A percentile compares a stretch with the other conserved stretches of the same genome.
These are phyloP conservation scores for Hydraecia micacea DNA, from an alignment of 2,888 invertebrate genomes.

Conservation along the genomic window DNA sequence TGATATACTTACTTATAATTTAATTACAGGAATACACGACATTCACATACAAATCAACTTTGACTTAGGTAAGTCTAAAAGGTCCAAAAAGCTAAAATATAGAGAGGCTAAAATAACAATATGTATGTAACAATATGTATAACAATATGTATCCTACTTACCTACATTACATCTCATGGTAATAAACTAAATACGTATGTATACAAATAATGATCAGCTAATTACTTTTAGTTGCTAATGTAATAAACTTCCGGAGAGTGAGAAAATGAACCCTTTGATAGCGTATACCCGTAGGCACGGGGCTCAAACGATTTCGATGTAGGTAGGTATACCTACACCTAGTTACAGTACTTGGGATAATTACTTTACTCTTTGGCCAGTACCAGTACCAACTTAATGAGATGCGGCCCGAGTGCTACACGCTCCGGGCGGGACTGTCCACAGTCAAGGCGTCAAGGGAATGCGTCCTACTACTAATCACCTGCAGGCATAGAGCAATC, in stretches of 20 bases:
- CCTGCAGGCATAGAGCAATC: not conserved
- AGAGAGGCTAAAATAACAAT: too few species aligned
- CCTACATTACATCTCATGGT: not conserved
- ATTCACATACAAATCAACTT: too few species aligned
- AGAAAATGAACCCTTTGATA: not conserved
- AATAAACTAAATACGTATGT: not conserved
- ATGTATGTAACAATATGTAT: too few species aligned
- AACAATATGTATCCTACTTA: too few species aligned
- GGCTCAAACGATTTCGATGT: not conserved
- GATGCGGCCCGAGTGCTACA: conserved; percentile 36
- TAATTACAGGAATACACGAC: too few species aligned
- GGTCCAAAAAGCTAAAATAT: too few species aligned
- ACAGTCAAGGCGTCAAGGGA: conserved; percentile 7
- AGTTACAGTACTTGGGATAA: not conserved
- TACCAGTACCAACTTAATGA: conserved; percentile 27
- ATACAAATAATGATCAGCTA: not conserved
- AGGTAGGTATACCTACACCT: not conserved
- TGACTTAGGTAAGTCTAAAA: too few species aligned
- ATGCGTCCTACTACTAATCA: not conserved
- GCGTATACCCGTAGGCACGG: not conserved
- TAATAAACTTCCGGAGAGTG: not conserved
- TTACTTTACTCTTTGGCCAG: conserved; percentile 19
- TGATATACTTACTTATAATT: too few species aligned
- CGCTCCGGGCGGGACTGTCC: conserved; percentile 48
- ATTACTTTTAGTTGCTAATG: not conserved